Percentiles rank a stretch among this genome's conserved stretches.
These are phyloP conservation scores for Brachionus calyciflorus DNA, from an alignment of 1,140 invertebrate species.

Conservation along the genomic window DNA sequence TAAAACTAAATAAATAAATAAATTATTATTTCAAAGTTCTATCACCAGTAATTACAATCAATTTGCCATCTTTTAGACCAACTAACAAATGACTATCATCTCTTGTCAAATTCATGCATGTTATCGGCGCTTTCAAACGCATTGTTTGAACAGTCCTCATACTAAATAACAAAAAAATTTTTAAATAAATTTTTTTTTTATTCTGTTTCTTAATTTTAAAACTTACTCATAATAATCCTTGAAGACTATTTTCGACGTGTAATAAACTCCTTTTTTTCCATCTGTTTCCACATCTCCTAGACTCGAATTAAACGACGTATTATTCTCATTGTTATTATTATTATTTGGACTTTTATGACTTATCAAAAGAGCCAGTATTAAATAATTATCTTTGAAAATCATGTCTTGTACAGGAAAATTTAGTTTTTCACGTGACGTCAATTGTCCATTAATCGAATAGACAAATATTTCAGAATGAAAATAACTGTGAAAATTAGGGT, in stretches of 20 bases:
- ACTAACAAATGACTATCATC: slow-evolving; percentile 67
- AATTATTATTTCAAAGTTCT: slow-evolving; percentile 44
- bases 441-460: slow-evolving; percentile 66
- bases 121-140: slow-evolving; percentile 66
- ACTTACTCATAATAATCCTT: slow-evolving; percentile 59
- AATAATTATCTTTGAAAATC: slow-evolving; percentile 54
- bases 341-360: neutral
- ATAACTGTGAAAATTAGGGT: too few species aligned
- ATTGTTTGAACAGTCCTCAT: slow-evolving; percentile 57
- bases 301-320: slow-evolving; percentile 13
- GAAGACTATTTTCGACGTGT: slow-evolving; percentile 63
- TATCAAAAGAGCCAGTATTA: slow-evolving; percentile 50
- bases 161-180: slow-evolving; percentile 56
- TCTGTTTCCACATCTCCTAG: neutral
- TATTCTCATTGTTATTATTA: neutral
- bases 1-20: neutral
- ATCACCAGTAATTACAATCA: slow-evolving; percentile 64
- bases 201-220: neutral
- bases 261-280: neutral
- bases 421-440: slow-evolving; percentile 64
- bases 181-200: slow-evolving; percentile 43
- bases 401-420: slow-evolving; percentile 53
- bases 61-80: slow-evolving; percentile 65
- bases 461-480: slow-evolving; percentile 64
- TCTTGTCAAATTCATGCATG: slow-evolving; percentile 64